Evolutionary conservation across 2,113 vertebrate genomes (phyloP).

Genomic region (Nerophis ophidion): DNA sequence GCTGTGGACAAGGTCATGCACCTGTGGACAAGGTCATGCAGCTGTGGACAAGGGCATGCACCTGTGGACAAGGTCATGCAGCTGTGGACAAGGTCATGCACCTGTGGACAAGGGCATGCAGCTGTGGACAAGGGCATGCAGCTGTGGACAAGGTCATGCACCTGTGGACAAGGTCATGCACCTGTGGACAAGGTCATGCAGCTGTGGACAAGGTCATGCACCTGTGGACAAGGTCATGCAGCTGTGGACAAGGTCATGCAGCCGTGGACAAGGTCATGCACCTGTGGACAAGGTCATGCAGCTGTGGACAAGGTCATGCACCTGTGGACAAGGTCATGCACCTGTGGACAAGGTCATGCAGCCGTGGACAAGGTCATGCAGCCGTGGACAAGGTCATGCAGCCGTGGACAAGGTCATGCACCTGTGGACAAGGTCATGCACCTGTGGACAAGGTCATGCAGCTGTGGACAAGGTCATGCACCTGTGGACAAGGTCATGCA

Average conservation of each 20-base stretch:
- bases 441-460: too few relatives aligned
- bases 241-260: slow-evolving; percentile 4
- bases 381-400: slow-evolving; percentile 3
- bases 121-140: slow-evolving; percentile 3
- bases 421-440: slow-evolving; percentile 4
- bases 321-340: slow-evolving; percentile 5
- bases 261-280: slow-evolving; percentile 2
- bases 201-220: slow-evolving; percentile 3
- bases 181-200: too few relatives aligned
- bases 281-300: too few relatives aligned
- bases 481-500: too few relatives aligned
- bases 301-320: slow-evolving; percentile 4
- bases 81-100: slow-evolving; percentile 3
- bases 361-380: slow-evolving; percentile 3
- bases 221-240: too few relatives aligned
- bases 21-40: slow-evolving; percentile 5
- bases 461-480: slow-evolving; percentile 3
- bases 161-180: slow-evolving; percentile 4
- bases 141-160: slow-evolving; percentile 4
- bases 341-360: slow-evolving; percentile 5
- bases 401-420: slow-evolving; percentile 3
- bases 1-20: slow-evolving; percentile 4
- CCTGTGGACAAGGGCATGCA: too few relatives aligned
- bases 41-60: slow-evolving; percentile 3
- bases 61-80: too few relatives aligned